Evolutionary conservation across 2,888 invertebrate species (phyloP).

Genomic region (Hypena proboscidalis): DNA sequence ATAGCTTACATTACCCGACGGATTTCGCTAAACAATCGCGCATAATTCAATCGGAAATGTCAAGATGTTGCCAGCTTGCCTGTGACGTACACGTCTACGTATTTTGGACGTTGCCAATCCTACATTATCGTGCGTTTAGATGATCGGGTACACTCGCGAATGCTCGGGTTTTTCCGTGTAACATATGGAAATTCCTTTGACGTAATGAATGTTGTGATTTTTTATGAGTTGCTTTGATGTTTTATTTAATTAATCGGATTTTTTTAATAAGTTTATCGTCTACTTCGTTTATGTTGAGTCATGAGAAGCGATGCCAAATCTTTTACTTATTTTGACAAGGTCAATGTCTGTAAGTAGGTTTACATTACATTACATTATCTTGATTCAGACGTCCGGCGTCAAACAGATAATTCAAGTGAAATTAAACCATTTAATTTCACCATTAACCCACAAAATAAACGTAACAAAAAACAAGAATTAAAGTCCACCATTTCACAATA

Average conservation of each 20-base stretch:
- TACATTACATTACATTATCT: too few species aligned
- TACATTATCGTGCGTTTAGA: slow-evolving; percentile 25
- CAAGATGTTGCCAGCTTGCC: slow-evolving; percentile 28
- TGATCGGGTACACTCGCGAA: slow-evolving; percentile 11
- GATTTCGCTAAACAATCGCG: slow-evolving; percentile 25
- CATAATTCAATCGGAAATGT: slow-evolving; percentile 35
- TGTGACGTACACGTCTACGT: slow-evolving; percentile 34
- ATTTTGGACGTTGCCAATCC: slow-evolving; percentile 37
- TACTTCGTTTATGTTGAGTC: too few species aligned
- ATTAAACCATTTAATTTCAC: too few species aligned
- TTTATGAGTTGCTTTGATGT: neutral
- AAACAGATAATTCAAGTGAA: too few species aligned
- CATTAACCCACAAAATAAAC: too few species aligned
- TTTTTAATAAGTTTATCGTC: too few species aligned
- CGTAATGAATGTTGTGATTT: slow-evolving; percentile 7
- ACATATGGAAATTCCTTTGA: slow-evolving; percentile 27
- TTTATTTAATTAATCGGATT: too few species aligned
- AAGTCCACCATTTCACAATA: neutral
- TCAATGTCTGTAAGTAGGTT: too few species aligned
- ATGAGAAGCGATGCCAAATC: too few species aligned
- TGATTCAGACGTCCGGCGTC: too few species aligned
- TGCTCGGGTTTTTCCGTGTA: slow-evolving; percentile 7
- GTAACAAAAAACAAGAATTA: neutral
- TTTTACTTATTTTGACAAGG: too few species aligned
- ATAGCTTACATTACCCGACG: slow-evolving; percentile 7